Evolutionary conservation across 2,113 vertebrate genomes (phyloP), one percentile per base, ranked within the genome.

Genomic region (Antechinus stuartii): DNA sequence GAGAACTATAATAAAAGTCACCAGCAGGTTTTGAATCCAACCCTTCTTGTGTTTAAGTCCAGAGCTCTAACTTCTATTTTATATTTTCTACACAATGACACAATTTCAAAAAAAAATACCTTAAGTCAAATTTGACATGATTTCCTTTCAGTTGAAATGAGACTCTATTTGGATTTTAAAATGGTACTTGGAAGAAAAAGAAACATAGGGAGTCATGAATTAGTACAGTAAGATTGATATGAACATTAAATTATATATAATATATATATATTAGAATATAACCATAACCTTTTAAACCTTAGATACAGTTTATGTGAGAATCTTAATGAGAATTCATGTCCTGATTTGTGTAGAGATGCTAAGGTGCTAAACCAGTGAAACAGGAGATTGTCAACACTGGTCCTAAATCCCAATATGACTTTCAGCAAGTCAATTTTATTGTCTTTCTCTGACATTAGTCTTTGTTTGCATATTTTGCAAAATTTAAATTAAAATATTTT

Each of bases 401-500:
- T 93, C 47, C 92, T 23, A 95, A 95, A 47, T 92, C 3, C 3
- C 12, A 55, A 25, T 26, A 1, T 16, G 52, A 3, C 0, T 11
- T 89, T 92, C 50, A 89, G 54, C 46, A 96, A 90, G 42, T 90
- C 93, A 22, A n/a, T 42, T 84, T 91, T 24, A 90, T 94, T 54
- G 90, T 61, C 3, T 56, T 93, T 93, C 35, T 95, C 30, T 42
- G 49, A 52, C 61, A 91, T 91, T 50, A 23, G 26, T 2, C 30
- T 23, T 49, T 9, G 1, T 52, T 94, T 94, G 93, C 76, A 93
- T 84, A 14, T 49, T 42, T 93, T 76, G 92, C 89, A 52, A 91
- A 94, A 30, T 57, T 22, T n/a, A 94, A 16, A 89, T 42, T 22
- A 91, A 95, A 91, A 92, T 52, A 89, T 68, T 94, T 97, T 46